These are phyloP conservation scores for Geophilus truncorum DNA, from an alignment of 2,888 invertebrate genomes.

Conservation along the genomic window DNA sequence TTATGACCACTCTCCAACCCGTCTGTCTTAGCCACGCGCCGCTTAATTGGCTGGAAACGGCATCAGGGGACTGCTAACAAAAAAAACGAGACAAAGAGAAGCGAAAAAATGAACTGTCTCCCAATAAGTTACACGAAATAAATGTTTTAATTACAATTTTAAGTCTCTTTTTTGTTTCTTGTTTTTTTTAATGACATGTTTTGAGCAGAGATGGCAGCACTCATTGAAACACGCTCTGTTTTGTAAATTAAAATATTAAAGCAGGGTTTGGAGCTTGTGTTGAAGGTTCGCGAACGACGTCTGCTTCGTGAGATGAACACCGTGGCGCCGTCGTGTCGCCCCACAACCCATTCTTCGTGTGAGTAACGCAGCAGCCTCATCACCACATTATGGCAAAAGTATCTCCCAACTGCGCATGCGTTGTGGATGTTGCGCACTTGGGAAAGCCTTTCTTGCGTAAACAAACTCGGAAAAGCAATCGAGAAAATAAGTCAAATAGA, in stretches of 20 bases:
- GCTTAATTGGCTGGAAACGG: slow-evolving; percentile 32
- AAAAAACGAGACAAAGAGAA: background rate
- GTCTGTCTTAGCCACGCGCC: slow-evolving; percentile 31
- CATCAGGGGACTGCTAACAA: background rate
- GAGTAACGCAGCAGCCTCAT: slow-evolving; percentile 18
- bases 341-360: slow-evolving; percentile 19
- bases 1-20: slow-evolving; percentile 27
- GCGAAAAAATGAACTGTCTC: background rate
- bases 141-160: too few species aligned
- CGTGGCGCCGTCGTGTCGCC: slow-evolving; percentile 25
- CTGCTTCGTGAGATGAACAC: slow-evolving; percentile 25
- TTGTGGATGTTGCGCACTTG: slow-evolving; percentile 15
- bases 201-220: background rate
- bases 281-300: background rate
- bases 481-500: slow-evolving; percentile 25
- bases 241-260: background rate
- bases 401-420: background rate
- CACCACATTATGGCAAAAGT: slow-evolving; percentile 24
- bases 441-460: slow-evolving; percentile 24
- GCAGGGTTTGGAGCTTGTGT: background rate
- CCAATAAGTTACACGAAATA: background rate
- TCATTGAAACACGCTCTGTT: background rate
- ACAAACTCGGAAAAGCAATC: slow-evolving; percentile 25
- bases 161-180: too few species aligned
- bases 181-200: background rate